Evolutionary conservation across 2,888 invertebrate genomes (phyloP).

Genomic region (Tridacna crocea): DNA sequence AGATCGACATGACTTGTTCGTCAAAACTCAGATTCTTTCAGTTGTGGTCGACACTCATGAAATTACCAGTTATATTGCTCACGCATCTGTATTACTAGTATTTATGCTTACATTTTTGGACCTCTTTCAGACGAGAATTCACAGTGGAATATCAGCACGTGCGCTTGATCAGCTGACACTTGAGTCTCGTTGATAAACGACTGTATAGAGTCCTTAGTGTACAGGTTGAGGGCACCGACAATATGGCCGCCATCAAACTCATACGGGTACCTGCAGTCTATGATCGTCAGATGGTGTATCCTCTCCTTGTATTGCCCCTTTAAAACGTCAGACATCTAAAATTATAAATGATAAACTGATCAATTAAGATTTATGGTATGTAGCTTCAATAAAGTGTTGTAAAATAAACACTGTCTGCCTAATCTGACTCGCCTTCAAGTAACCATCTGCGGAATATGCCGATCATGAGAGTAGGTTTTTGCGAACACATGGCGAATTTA

Average conservation of each 20-base stretch:
- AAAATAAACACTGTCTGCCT: not conserved
- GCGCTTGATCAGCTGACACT: constrained; percentile 10
- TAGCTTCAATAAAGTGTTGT: not conserved
- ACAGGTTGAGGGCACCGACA: constrained; percentile 28
- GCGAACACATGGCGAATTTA: too few relatives aligned
- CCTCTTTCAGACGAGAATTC: constrained; percentile 64
- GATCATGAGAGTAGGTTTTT: too few relatives aligned
- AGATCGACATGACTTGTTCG: too few relatives aligned
- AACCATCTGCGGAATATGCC: too few relatives aligned
- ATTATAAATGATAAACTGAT: too few relatives aligned
- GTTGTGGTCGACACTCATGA: too few relatives aligned
- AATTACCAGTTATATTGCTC: too few relatives aligned
- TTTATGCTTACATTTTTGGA: constrained; percentile 59
- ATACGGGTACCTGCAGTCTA: constrained; percentile 98
- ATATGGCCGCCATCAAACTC: constrained; percentile 95
- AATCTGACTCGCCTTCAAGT: too few relatives aligned
- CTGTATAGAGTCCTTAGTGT: constrained; percentile 20
- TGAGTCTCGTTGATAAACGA: constrained; percentile 2
- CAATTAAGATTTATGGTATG: too few relatives aligned
- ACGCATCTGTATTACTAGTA: too few relatives aligned
- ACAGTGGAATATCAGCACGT: constrained; percentile 66
- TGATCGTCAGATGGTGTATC: constrained; percentile 90
- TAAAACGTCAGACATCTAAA: constrained; percentile 86
- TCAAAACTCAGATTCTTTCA: too few relatives aligned
- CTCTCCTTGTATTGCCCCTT: constrained; percentile 88